phyloP scores from a whole-genome alignment of 1,140 invertebrate genomes.

The Bicyclus anynana region DNA sequence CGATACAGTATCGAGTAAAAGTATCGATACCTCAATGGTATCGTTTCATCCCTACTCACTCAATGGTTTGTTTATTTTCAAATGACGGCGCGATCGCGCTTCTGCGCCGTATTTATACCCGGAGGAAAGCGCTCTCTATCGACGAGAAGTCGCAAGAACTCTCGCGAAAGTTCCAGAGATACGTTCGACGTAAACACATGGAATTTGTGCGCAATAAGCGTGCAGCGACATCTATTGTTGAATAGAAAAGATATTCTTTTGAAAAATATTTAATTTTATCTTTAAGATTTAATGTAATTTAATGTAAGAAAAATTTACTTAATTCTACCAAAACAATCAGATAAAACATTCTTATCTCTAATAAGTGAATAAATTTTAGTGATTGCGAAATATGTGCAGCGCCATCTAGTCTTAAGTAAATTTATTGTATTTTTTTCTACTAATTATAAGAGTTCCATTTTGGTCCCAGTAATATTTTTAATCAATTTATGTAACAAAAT shows the following conservation, averaged over 20 bases:
- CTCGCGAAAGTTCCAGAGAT: constrained; percentile 46
- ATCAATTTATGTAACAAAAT: too few relatives aligned
- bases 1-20: too few relatives aligned
- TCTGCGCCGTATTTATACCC: constrained; percentile 44
- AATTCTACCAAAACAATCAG: too few relatives aligned
- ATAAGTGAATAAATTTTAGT: not conserved
- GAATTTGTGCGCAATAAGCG: not conserved
- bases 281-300: too few relatives aligned
- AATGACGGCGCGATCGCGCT: constrained; percentile 26
- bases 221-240: constrained; percentile 37
- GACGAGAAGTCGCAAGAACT: constrained; percentile 37
- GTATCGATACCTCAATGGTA: too few relatives aligned
- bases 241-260: constrained; percentile 7
- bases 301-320: too few relatives aligned
- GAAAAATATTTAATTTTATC: too few relatives aligned
- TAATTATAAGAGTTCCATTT: not conserved
- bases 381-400: not conserved
- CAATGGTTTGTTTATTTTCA: constrained; percentile 38
- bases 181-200: not conserved
- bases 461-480: not conserved
- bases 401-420: not conserved
- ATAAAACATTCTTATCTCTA: not conserved
- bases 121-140: constrained; percentile 39
- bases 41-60: too few relatives aligned
- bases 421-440: not conserved